Evolutionary conservation across 2,797 vertebrate species (phyloP), one percentile per base, ranked within the genome.

Genomic region (Xenops minutus): DNA sequence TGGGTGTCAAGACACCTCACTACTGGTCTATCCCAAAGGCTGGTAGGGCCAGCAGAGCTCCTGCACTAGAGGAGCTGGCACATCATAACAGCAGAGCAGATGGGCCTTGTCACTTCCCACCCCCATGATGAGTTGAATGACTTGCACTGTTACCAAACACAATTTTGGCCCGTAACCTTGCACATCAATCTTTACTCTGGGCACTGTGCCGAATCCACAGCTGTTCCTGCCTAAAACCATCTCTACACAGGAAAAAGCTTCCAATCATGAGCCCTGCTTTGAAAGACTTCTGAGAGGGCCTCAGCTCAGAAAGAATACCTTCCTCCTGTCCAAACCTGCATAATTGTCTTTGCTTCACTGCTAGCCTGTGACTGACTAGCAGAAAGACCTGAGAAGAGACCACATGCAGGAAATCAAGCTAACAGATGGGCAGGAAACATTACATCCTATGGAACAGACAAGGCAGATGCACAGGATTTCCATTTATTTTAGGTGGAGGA

Each of bases 21-120:
- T 52, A 5, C 23, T 55, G 58, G 13, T 58, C 17, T n/a, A 64
- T 56, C 39, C 58, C 88, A 55, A 51, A 59, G 36, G 26, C 36
- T 78, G 71, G 34, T 20, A 61, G 61, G 34, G 37, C 14, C 56
- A 39, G 16, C 24, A 16, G 36, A 41, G 6, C 19, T 88, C 54
- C 44, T 58, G 56, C 0, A 0, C 43, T 49, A n/a, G 15, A 77
- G 44, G 85, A 74, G 7, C 0, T 0, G 59, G 44, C 46, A 16
- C 10, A 62, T 73, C 6, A 2, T 49, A 75, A 41, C 43, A 74
- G 37, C 68, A 73, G 16, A 90, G 44, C 39, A 88, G 63, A 71
- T 85, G 48, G 39, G 36, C 12, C 24, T 73, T 85, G 63, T 69
- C 72, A 73, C n/a, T 24, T 77, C 52, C 36, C n/a, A 48, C 5